phyloP scores from a whole-genome alignment of 2,797 vertebrate genomes.

The Novumbra hubbsi region DNA sequence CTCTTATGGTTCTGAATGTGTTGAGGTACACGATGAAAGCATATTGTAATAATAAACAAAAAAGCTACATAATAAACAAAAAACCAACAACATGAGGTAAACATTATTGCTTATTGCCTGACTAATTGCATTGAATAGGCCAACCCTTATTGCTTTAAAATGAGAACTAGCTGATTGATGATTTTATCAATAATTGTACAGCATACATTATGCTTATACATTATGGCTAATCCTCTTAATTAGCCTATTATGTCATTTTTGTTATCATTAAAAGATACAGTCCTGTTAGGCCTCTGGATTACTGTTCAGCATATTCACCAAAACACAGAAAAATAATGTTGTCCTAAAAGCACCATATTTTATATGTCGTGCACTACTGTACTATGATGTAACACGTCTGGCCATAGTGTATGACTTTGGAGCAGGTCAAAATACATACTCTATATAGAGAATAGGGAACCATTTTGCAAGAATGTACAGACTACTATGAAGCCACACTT shows the following conservation, averaged over 20 bases:
- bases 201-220: too few relatives aligned
- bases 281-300: conserved; percentile 51
- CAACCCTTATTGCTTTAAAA: too few relatives aligned
- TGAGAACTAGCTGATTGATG: conserved; percentile 34
- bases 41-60: too few relatives aligned
- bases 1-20: conserved; percentile 55
- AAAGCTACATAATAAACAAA: conserved; percentile 55
- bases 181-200: conserved; percentile 48
- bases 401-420: too few relatives aligned
- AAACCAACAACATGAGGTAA: conserved; percentile 21
- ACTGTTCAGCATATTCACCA: conserved; percentile 61
- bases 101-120: conserved; percentile 6
- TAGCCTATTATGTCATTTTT: conserved; percentile 28
- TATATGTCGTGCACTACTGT: too few relatives aligned
- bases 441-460: too few relatives aligned
- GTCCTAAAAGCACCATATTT: too few relatives aligned
- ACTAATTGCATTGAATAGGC: too few relatives aligned
- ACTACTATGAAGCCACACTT: neutral
- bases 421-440: too few relatives aligned
- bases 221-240: too few relatives aligned
- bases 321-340: conserved; percentile 24
- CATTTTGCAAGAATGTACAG: neutral
- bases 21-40: conserved; percentile 47
- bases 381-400: too few relatives aligned
- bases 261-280: conserved; percentile 46